Percentiles rank a stretch among this genome's conserved stretches.
These are phyloP conservation scores for Periophthalmodon schlosseri DNA, from an alignment of 2,113 vertebrate species.

Conservation along the genomic window DNA sequence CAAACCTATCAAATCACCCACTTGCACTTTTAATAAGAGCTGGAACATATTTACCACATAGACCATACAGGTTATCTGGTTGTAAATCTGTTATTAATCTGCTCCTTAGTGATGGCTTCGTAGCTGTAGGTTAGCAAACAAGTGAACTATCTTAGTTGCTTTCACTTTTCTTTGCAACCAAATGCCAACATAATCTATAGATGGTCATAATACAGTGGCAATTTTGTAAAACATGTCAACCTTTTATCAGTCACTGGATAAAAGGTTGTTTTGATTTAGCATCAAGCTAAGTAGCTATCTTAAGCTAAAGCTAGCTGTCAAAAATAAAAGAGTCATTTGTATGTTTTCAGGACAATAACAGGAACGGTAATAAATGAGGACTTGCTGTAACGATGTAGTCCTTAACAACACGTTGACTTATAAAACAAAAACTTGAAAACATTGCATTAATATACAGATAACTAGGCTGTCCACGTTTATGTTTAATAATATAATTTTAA, in stretches of 20 bases:
- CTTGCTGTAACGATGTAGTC: not conserved
- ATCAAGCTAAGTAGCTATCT: not conserved
- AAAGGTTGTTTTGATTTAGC: not conserved
- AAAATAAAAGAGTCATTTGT: not conserved
- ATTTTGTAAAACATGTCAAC: not conserved
- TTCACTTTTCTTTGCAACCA: not conserved
- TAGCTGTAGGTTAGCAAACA: not conserved
- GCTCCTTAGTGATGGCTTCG: not conserved
- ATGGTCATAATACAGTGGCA: not conserved
- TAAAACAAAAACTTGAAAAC: too few species aligned
- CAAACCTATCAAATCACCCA: not conserved
- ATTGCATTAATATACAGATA: not conserved
- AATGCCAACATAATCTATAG: not conserved
- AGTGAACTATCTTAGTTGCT: not conserved
- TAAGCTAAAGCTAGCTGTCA: conserved; percentile 2
- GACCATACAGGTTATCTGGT: not conserved
- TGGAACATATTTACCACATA: not conserved
- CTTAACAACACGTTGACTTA: not conserved
- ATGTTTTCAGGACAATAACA: not conserved
- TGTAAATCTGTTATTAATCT: not conserved
- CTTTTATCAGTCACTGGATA: too few species aligned
- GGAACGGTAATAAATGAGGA: too few species aligned
- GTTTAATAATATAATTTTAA: too few species aligned
- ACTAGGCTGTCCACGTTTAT: too few species aligned
- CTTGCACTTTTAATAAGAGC: not conserved